Conservation (phyloP, 1,140 invertebrate species). For the Lysiphlebus fabarum region DNA sequence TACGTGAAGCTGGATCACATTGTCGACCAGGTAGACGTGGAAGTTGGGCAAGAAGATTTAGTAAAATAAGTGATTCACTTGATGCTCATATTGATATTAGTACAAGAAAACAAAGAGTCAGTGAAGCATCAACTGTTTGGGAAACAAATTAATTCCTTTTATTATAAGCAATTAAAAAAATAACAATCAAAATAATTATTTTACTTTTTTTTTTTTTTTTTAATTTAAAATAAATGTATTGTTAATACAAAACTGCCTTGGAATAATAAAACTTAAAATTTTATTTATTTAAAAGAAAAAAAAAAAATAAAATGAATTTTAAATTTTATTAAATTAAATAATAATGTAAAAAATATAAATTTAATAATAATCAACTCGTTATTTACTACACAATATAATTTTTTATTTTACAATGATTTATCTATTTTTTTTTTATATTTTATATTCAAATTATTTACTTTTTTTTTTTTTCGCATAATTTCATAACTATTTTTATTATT, state of each 20-base stretch:
- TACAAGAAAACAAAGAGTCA: conserved; percentile 48
- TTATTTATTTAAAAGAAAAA: too few species aligned
- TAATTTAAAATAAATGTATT: conserved; percentile 15
- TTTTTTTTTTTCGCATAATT: conserved; percentile 22
- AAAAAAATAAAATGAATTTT: background rate
- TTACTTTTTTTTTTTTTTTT: conserved; percentile 8
- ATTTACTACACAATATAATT: conserved; percentile 45
- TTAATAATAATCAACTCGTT: background rate
- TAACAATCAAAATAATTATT: conserved; percentile 12
- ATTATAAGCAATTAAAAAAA: background rate
- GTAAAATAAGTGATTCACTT: conserved; percentile 68
- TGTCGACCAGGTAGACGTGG: conserved; percentile 45
- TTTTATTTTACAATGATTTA: conserved; percentile 42
- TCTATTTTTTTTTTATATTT: too few species aligned
- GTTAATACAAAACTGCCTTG: background rate
- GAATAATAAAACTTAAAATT: too few species aligned
- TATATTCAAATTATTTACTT: conserved; percentile 40
- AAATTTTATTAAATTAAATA: conserved; percentile 3
- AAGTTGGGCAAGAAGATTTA: conserved; percentile 67
- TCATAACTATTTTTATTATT: conserved; percentile 39
- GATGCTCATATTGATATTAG: conserved; percentile 69
- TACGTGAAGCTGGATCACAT: conserved; percentile 47
- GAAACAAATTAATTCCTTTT: conserved; percentile 45
- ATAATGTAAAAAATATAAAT: conserved; percentile 1
- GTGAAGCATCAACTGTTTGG: conserved; percentile 55